A percentile compares a stretch with the other conserved stretches of the same genome.
phyloP scores from a whole-genome alignment of 2,113 vertebrate genomes.

The Hippocampus comes region DNA sequence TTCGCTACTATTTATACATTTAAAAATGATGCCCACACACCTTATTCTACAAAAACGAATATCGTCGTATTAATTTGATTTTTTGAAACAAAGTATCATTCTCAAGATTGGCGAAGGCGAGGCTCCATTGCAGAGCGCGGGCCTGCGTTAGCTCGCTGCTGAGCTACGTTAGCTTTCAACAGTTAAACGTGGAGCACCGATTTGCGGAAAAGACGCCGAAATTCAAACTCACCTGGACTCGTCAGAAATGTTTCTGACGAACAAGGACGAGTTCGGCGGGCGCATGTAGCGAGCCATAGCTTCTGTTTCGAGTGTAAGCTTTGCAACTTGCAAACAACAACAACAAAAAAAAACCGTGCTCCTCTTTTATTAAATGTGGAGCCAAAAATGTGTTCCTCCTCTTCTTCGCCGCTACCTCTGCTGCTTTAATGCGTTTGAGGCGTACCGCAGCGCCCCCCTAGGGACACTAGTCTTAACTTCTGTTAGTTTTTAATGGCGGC shows the following conservation, averaged over 20 bases:
- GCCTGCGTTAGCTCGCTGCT: constrained; percentile 10
- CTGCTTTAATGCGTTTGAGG: background rate
- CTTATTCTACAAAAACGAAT: background rate
- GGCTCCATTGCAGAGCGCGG: background rate
- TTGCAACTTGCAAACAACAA: background rate
- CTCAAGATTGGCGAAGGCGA: background rate
- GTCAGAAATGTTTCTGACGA: constrained; percentile 93
- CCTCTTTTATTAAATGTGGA: background rate
- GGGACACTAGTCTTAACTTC: too few relatives aligned
- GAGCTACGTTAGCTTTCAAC: constrained; percentile 32
- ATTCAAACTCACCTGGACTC: constrained; percentile 84
- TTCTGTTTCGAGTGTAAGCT: background rate
- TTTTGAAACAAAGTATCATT: background rate
- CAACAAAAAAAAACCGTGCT: background rate
- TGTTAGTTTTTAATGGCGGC: too few relatives aligned
- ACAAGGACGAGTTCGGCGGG: constrained; percentile 90
- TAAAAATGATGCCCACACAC: background rate
- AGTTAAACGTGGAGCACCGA: background rate
- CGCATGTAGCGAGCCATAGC: constrained; percentile 86
- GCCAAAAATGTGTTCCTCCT: constrained; percentile 39
- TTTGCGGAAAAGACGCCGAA: background rate
- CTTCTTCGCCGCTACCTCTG: background rate
- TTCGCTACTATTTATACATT: background rate
- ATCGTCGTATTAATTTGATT: background rate
- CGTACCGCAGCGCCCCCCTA: constrained; percentile 15